Conservation (phyloP, 2,113 vertebrate species). For the Phocoena phocoena region DNA sequence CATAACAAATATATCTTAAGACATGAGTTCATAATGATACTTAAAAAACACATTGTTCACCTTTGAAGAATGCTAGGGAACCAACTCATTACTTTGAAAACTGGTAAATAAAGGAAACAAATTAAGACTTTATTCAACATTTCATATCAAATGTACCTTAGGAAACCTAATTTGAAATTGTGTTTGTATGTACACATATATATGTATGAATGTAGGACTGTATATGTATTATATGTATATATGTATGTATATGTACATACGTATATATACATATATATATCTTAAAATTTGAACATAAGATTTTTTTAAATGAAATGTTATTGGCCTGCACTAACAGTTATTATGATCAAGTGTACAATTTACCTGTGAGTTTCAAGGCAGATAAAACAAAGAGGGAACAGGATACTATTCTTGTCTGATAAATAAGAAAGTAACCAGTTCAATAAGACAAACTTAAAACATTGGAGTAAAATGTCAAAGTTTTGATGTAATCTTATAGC, state of each 20-base stretch:
- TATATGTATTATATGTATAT: neutral
- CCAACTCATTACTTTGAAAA: slow-evolving; percentile 25
- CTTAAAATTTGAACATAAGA: neutral
- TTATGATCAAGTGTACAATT: neutral
- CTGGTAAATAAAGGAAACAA: neutral
- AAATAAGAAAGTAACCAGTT: slow-evolving; percentile 6
- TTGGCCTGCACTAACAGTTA: neutral
- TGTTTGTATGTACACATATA: neutral
- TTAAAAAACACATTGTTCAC: neutral
- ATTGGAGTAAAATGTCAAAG: neutral
- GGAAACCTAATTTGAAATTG: neutral
- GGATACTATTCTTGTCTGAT: slow-evolving; percentile 18
- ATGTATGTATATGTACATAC: neutral
- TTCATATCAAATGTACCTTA: slow-evolving; percentile 14
- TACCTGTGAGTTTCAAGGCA: neutral
- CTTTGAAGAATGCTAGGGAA: neutral
- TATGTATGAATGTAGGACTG: neutral
- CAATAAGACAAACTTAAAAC: neutral
- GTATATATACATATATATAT: neutral
- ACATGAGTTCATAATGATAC: neutral
- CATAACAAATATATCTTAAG: neutral
- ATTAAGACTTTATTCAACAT: neutral
- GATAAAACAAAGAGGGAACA: neutral
- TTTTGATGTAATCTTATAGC: neutral
- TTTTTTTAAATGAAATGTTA: slow-evolving; percentile 9